phyloP scores from a whole-genome alignment of 2,888 invertebrate species.

The Elegia similella region DNA sequence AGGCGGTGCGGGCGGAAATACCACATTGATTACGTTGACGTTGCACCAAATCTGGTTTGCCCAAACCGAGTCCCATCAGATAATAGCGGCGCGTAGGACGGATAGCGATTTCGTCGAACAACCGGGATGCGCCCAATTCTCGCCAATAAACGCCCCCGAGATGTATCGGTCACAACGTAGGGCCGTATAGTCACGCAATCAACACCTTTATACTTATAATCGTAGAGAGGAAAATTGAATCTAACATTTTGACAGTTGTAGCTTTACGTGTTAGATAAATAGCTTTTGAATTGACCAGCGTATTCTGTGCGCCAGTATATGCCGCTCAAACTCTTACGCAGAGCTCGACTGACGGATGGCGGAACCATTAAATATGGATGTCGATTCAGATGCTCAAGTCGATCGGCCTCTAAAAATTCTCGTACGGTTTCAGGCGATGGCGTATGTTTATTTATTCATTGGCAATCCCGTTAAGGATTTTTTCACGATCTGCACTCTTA shows the following conservation, averaged over 20 bases:
- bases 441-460: slow-evolving; percentile 34
- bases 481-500: slow-evolving; percentile 19
- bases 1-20: slow-evolving; percentile 43
- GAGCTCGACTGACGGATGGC: slow-evolving; percentile 51
- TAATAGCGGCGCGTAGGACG: slow-evolving; percentile 67
- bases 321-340: slow-evolving; percentile 49
- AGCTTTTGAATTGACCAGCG: slow-evolving; percentile 63
- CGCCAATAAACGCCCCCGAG: slow-evolving; percentile 76
- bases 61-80: slow-evolving; percentile 63
- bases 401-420: slow-evolving; percentile 39
- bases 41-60: slow-evolving; percentile 54
- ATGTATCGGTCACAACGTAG: slow-evolving; percentile 62
- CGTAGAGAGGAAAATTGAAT: slow-evolving; percentile 59
- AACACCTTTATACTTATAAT: slow-evolving; percentile 51
- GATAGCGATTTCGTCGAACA: slow-evolving; percentile 75
- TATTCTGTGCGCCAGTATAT: slow-evolving; percentile 48
- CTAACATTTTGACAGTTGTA: slow-evolving; percentile 44
- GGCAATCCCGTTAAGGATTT: slow-evolving; percentile 29
- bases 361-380: slow-evolving; percentile 47
- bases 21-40: slow-evolving; percentile 56
- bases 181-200: slow-evolving; percentile 48
- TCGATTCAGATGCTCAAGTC: slow-evolving; percentile 42
- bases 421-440: slow-evolving; percentile 29
- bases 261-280: slow-evolving; percentile 49
- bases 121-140: slow-evolving; percentile 81